Conservation (phyloP, 1,140 invertebrate species). For the Cydia amplana region DNA sequence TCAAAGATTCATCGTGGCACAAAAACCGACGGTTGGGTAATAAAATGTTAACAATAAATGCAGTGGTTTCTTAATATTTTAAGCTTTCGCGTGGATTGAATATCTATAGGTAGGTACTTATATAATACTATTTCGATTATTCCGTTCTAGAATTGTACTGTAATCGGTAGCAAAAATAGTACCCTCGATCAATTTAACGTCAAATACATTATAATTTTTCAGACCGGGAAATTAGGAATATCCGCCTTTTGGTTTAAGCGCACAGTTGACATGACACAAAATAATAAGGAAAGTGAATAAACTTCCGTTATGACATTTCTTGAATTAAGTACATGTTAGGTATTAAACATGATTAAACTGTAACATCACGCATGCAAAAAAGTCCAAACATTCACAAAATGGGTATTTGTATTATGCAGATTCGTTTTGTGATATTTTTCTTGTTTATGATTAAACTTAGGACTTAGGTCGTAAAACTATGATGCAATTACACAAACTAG, state of each 20-base stretch:
- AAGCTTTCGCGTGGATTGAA: not conserved
- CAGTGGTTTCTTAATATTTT: not conserved
- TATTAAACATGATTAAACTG: no score
- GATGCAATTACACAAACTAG: not conserved
- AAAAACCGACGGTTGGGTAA: conserved; percentile 3
- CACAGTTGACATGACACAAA: not conserved
- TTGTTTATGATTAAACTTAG: not conserved
- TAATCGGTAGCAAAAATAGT: no score
- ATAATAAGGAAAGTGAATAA: not conserved
- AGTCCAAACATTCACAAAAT: not conserved
- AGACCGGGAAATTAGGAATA: no score
- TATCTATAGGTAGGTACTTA: no score
- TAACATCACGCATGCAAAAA: no score
- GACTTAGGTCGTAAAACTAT: not conserved
- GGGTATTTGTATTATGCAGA: not conserved
- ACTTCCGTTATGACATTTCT: not conserved
- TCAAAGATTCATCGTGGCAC: conserved; percentile 1
- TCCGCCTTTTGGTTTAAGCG: not conserved
- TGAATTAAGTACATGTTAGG: no score
- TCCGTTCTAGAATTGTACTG: no score
- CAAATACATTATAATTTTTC: no score
- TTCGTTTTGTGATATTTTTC: not conserved
- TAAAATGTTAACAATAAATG: conserved; percentile 4
- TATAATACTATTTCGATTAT: no score
- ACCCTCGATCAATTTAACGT: no score